phyloP scores from a whole-genome alignment of 2,113 vertebrate species.

The Lichenostomus cassidix region DNA sequence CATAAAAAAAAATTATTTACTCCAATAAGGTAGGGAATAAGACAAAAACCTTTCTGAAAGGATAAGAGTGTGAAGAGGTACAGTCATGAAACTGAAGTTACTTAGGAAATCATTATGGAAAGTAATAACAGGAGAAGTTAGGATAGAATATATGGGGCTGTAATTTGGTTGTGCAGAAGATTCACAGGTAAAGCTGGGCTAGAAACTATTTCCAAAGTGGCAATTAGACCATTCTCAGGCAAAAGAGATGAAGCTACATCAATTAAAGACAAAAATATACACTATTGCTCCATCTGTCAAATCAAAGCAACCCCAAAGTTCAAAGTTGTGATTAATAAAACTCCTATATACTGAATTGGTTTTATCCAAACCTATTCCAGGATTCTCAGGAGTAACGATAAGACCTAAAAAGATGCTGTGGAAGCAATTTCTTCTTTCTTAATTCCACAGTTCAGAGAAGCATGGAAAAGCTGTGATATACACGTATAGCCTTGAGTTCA shows the following conservation, averaged over 20 bases:
- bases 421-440: background rate
- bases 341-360: background rate
- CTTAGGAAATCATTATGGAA: background rate
- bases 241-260: background rate
- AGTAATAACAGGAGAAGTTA: background rate
- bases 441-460: background rate
- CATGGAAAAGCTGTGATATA: background rate
- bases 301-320: constrained; percentile 7
- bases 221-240: background rate
- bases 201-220: background rate
- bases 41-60: background rate
- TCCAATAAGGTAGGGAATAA: background rate
- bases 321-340: background rate
- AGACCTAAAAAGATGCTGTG: background rate
- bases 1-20: background rate
- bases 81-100: background rate
- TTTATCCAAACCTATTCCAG: background rate
- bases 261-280: background rate
- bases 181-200: background rate
- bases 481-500: background rate
- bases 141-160: background rate
- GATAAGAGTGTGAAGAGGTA: background rate
- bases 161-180: background rate
- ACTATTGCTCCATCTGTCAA: background rate
- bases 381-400: background rate